Conservation (phyloP, 1,140 invertebrate genomes). For the Pinna nobilis region DNA sequence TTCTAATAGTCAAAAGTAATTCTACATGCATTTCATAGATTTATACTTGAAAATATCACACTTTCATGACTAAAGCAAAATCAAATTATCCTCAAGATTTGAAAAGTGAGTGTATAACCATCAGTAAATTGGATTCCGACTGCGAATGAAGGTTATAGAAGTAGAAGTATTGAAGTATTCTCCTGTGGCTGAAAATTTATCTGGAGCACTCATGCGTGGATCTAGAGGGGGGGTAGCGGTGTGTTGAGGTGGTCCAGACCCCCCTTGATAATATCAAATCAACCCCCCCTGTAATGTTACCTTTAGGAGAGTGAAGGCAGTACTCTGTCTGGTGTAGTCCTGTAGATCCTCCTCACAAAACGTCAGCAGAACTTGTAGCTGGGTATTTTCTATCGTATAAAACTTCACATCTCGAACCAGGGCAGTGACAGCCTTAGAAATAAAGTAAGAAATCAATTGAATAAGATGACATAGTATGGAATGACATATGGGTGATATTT, state of each 20-base stretch:
- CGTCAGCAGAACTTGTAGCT: constrained; percentile 87
- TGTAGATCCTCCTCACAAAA: constrained; percentile 94
- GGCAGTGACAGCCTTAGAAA: constrained; percentile 82
- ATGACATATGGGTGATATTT: neutral
- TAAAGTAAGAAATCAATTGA: neutral
- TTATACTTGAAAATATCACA: too few relatives aligned
- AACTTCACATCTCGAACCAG: constrained; percentile 86
- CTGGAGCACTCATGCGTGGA: too few relatives aligned
- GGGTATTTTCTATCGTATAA: constrained; percentile 82
- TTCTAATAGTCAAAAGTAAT: too few relatives aligned
- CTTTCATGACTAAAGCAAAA: too few relatives aligned
- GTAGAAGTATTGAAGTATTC: too few relatives aligned
- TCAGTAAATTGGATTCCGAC: too few relatives aligned
- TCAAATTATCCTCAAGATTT: too few relatives aligned
- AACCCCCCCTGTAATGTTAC: constrained; percentile 62
- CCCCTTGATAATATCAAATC: neutral
- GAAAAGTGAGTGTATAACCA: too few relatives aligned
- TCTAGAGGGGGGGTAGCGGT: neutral
- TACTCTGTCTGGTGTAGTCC: constrained; percentile 87
- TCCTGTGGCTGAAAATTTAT: too few relatives aligned
- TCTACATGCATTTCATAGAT: too few relatives aligned
- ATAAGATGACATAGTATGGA: neutral
- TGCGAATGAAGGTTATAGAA: too few relatives aligned
- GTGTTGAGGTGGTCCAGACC: neutral
- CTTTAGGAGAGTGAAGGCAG: constrained; percentile 90